phyloP scores from a whole-genome alignment of 2,797 vertebrate species.

The Otus scops region DNA sequence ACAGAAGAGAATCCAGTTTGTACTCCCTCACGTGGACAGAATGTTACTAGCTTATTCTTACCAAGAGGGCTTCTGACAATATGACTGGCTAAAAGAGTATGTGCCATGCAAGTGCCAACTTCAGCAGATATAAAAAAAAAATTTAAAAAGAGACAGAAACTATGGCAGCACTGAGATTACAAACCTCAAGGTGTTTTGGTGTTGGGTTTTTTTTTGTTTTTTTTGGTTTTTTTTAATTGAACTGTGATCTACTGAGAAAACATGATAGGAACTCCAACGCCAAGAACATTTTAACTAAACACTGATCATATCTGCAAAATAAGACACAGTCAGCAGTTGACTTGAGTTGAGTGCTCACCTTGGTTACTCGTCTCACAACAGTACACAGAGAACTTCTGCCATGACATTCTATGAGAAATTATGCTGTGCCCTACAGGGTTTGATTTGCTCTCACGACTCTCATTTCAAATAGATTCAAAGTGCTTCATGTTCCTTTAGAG shows the following conservation, averaged over 20 bases:
- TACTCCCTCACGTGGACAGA: neutral
- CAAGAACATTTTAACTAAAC: neutral
- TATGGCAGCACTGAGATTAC: constrained; percentile 19
- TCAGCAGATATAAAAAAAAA: neutral
- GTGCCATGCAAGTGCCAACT: neutral
- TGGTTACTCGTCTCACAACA: neutral
- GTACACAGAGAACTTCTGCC: neutral
- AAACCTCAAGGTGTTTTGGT: neutral
- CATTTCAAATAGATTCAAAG: neutral
- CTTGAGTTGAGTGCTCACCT: neutral
- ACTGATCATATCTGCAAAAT: neutral
- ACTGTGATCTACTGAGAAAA: neutral
- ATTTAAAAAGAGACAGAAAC: neutral
- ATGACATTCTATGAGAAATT: neutral
- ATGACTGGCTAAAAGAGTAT: neutral
- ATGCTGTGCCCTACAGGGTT: neutral
- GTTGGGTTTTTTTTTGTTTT: neutral
- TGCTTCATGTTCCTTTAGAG: constrained; percentile 9
- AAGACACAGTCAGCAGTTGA: neutral
- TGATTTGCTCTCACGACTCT: neutral
- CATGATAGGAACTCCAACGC: neutral
- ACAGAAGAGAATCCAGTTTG: neutral
- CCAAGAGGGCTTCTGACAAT: neutral
- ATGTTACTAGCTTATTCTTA: neutral
- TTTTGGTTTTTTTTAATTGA: neutral